A percentile compares a stretch with the other conserved stretches of the same genome.
Evolutionary conservation across 1,140 invertebrate species (phyloP).

Genomic region (Ceratitis capitata): DNA sequence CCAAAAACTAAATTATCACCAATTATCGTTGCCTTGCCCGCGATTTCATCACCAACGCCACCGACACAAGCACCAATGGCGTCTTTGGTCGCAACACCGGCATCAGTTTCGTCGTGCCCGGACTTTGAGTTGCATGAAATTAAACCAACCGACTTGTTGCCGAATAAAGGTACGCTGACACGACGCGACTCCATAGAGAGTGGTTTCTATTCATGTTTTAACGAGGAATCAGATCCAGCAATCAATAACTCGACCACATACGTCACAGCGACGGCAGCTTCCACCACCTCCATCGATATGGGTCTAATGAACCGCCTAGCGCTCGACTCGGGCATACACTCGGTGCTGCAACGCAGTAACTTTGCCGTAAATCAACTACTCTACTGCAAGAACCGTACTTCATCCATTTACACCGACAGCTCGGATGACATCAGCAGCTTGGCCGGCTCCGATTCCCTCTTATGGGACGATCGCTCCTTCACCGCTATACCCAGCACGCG

Average conservation of each 20-base stretch:
- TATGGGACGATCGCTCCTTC: slow-evolving; percentile 74
- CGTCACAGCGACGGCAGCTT: slow-evolving; percentile 56
- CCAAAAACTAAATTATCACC: slow-evolving; percentile 24
- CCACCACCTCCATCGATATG: slow-evolving; percentile 52
- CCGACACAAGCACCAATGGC: slow-evolving; percentile 37
- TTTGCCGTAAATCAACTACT: slow-evolving; percentile 66
- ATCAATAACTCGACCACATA: slow-evolving; percentile 49
- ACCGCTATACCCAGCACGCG: slow-evolving; percentile 66
- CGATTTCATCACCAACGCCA: slow-evolving; percentile 42
- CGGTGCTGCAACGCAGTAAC: slow-evolving; percentile 61
- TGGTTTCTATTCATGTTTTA: slow-evolving; percentile 86
- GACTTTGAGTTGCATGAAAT: slow-evolving; percentile 52
- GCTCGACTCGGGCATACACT: slow-evolving; percentile 65
- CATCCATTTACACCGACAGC: slow-evolving; percentile 86
- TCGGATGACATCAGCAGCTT: slow-evolving; percentile 85
- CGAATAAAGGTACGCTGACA: slow-evolving; percentile 66
- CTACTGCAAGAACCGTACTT: slow-evolving; percentile 77
- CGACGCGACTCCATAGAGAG: slow-evolving; percentile 87
- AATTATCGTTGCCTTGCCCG: background rate
- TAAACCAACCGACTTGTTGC: slow-evolving; percentile 54
- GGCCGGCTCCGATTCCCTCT: slow-evolving; percentile 76
- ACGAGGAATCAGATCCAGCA: slow-evolving; percentile 72
- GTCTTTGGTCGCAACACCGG: slow-evolving; percentile 47
- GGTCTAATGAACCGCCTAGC: slow-evolving; percentile 65
- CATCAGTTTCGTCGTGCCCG: slow-evolving; percentile 46